Evolutionary conservation across 2,797 vertebrate species (phyloP).

Genomic region (Eleutherodactylus coqui): DNA sequence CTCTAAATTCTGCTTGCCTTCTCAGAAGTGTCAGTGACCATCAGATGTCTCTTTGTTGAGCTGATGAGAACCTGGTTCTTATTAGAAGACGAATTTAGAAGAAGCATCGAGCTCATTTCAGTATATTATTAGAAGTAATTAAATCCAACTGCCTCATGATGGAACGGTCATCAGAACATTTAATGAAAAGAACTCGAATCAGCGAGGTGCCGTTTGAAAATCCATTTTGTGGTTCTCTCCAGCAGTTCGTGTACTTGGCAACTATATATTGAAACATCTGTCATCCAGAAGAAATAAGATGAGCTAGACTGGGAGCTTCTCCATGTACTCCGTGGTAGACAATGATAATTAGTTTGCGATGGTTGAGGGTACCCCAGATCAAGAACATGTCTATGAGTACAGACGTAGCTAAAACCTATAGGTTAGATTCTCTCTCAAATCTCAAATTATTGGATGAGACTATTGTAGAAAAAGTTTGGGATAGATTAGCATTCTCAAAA

Average conservation of each 20-base stretch:
- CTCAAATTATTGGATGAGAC: no score
- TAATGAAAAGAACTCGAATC: constrained; percentile 45
- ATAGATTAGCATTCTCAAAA: no score
- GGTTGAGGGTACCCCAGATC: neutral
- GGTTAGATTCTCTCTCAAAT: no score
- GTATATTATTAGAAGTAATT: constrained; percentile 44
- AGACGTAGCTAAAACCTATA: neutral
- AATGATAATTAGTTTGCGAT: neutral
- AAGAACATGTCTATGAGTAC: neutral
- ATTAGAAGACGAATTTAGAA: constrained; percentile 16
- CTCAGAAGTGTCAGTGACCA: constrained; percentile 47
- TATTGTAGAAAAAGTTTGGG: no score
- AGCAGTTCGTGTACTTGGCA: constrained; percentile 51
- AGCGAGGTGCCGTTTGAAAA: constrained; percentile 51
- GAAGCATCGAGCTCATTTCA: constrained; percentile 27
- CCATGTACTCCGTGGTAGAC: neutral
- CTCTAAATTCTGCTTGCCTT: constrained; percentile 36
- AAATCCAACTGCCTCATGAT: constrained; percentile 40
- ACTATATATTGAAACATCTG: constrained; percentile 39
- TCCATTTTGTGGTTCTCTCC: constrained; percentile 45
- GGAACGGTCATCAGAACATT: constrained; percentile 46
- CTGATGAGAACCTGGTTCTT: constrained; percentile 36
- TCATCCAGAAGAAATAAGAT: constrained; percentile 32
- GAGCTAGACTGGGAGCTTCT: constrained; percentile 7
- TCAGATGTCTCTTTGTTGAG: constrained; percentile 41